Evolutionary conservation across 2,113 vertebrate species (phyloP).

Genomic region (Orcinus orca): DNA sequence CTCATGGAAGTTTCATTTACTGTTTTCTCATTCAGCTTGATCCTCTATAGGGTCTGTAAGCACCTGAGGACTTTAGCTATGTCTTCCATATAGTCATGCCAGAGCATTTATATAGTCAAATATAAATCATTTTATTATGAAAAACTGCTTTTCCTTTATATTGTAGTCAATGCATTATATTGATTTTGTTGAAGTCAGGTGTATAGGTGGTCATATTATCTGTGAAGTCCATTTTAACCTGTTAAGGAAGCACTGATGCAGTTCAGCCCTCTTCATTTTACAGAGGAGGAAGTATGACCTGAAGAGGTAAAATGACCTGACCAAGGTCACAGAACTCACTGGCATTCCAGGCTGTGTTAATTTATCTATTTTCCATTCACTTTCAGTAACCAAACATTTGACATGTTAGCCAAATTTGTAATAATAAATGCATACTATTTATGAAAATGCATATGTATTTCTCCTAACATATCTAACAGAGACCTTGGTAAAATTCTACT

Average conservation of each 20-base stretch:
- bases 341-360: not conserved
- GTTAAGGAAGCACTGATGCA: not conserved
- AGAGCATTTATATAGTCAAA: not conserved
- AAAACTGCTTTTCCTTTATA: not conserved
- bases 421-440: not conserved
- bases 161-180: not conserved
- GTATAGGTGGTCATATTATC: not conserved
- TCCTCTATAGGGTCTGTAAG: not conserved
- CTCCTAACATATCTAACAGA: not conserved
- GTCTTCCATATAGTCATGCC: not conserved
- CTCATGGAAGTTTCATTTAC: not conserved
- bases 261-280: not conserved
- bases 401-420: not conserved
- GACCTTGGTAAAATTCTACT: not conserved
- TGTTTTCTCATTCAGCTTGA: not conserved
- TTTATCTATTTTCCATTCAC: not conserved
- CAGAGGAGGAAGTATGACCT: not conserved
- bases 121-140: not conserved
- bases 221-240: not conserved
- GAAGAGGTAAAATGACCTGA: not conserved
- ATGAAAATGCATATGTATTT: not conserved
- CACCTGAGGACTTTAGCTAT: not conserved
- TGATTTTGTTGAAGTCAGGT: not conserved
- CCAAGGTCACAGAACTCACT: not conserved
- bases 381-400: not conserved